A percentile compares a stretch with the other conserved stretches of the same genome.
Evolutionary conservation across 2,113 vertebrate species (phyloP).

Genomic region (Antechinus flavipes): DNA sequence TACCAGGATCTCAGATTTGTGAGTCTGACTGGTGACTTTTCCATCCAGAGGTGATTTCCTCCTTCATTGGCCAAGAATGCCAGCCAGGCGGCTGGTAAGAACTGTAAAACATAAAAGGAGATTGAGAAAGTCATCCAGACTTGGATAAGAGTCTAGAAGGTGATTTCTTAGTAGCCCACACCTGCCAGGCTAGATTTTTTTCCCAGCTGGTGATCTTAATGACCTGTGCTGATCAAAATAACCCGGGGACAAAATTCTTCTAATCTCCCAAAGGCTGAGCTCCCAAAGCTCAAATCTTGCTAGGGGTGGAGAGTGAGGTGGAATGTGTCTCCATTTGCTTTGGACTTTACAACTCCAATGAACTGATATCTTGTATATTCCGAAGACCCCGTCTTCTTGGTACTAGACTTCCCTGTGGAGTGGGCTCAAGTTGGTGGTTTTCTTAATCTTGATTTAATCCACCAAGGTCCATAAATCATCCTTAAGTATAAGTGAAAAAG

Average conservation of each 20-base stretch:
- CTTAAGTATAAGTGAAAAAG: slow-evolving; percentile 58
- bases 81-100: slow-evolving; percentile 58
- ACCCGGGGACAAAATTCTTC: not conserved
- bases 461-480: slow-evolving; percentile 65
- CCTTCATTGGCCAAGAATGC: slow-evolving; percentile 68
- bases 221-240: slow-evolving; percentile 40
- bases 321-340: not conserved
- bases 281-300: slow-evolving; percentile 1
- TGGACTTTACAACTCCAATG: slow-evolving; percentile 52
- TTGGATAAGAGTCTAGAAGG: slow-evolving; percentile 1
- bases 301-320: accelerated
- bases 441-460: slow-evolving; percentile 47
- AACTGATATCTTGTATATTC: not conserved
- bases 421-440: slow-evolving; percentile 54
- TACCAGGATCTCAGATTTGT: slow-evolving; percentile 74
- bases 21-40: slow-evolving; percentile 72
- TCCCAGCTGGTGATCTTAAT: slow-evolving; percentile 36
- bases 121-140: slow-evolving; percentile 47
- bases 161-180: slow-evolving; percentile 19
- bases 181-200: slow-evolving; percentile 23
- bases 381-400: slow-evolving; percentile 36
- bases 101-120: slow-evolving; percentile 46
- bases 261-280: slow-evolving; percentile 14
- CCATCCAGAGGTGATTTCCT: slow-evolving; percentile 75
- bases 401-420: slow-evolving; percentile 46